These are phyloP conservation scores for Gisinianus flammeolus DNA, from an alignment of 2,888 invertebrate species.

Conservation along the genomic window DNA sequence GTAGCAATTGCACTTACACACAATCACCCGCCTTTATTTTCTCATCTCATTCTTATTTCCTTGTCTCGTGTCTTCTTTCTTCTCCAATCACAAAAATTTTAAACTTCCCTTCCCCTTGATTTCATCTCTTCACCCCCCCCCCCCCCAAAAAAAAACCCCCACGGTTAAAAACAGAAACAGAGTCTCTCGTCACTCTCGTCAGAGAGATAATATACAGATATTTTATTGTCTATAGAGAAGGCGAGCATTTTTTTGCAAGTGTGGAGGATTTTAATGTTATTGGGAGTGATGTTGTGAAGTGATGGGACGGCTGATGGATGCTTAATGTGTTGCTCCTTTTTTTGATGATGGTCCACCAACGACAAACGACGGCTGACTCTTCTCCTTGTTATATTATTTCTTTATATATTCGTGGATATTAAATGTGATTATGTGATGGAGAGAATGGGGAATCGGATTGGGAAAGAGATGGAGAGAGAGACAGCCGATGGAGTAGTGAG, in stretches of 20 bases:
- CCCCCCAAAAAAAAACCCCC: not conserved
- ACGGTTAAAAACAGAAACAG: too few relatives aligned
- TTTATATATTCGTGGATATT: not conserved
- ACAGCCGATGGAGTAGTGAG: not conserved
- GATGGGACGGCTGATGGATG: not conserved
- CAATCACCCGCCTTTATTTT: conserved; percentile 4
- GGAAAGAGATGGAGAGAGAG: not conserved
- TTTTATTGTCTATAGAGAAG: too few relatives aligned
- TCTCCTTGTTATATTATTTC: not conserved
- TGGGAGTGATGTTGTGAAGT: not conserved
- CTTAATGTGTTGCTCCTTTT: not conserved
- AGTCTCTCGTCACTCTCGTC: too few relatives aligned
- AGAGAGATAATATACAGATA: too few relatives aligned
- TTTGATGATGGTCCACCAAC: not conserved
- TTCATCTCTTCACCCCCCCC: not conserved
- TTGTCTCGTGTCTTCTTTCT: not conserved
- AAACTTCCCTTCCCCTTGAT: not conserved
- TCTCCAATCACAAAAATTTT: not conserved
- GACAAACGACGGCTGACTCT: not conserved
- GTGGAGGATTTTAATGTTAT: too few relatives aligned
- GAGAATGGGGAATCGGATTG: too few relatives aligned
- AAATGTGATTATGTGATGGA: not conserved
- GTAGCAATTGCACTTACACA: not conserved
- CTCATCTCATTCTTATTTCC: not conserved
- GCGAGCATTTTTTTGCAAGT: too few relatives aligned